Base-by-base conservation (phyloP, 2,797 vertebrate genomes). In the Mico argentatus region DNA sequence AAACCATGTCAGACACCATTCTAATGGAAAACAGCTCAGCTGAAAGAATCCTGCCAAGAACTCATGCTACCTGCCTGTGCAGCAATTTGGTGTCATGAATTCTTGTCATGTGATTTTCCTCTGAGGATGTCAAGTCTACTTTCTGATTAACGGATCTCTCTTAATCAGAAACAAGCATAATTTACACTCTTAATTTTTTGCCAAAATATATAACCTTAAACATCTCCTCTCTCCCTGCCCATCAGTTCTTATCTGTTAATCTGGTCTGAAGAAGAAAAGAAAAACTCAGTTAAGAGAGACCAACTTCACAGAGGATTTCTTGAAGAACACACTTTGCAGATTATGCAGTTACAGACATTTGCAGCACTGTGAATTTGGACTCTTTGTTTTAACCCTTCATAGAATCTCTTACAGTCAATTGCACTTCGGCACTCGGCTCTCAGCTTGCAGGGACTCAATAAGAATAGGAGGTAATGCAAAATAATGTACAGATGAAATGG, bases 271-370 rank as follows among this genome's bases (percentile, higher is more conserved):
- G 59, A 61, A 1, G 27, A 61, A 61, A 61, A 61, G 52, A 55
- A 88, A 97, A 92, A n/a, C 26, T 94, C 85, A 83, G 41, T 75
- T 70, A 26, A 87, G 48, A 33, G 44, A 80, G 81, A 61, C 22
- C 22, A 82, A 77, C 19, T 39, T 2, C 33, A 4, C 1, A 7
- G 46, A 79, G 27, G 27, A 36, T 14, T 64, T 61, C 24, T 39
- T 15, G 27, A 81, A 88, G 39, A 57, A n/a, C 26, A 13, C 7
- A 4, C 27, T 52, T 33, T 15, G 33, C 70, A 76, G 52, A 26
- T 30, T 46, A 17, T 24, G 13, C 50, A 87, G 7, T 73, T 48
- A 13, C 59, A 76, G 93, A 36, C 9, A 4, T n/a, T 48, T 7
- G 5, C 11, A n/a, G 27, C 2, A 1, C 48, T 27, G 22, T 83